Evolutionary conservation across 2,797 vertebrate species (phyloP), one percentile per base, ranked within the genome.

Genomic region (Salmo trutta): DNA sequence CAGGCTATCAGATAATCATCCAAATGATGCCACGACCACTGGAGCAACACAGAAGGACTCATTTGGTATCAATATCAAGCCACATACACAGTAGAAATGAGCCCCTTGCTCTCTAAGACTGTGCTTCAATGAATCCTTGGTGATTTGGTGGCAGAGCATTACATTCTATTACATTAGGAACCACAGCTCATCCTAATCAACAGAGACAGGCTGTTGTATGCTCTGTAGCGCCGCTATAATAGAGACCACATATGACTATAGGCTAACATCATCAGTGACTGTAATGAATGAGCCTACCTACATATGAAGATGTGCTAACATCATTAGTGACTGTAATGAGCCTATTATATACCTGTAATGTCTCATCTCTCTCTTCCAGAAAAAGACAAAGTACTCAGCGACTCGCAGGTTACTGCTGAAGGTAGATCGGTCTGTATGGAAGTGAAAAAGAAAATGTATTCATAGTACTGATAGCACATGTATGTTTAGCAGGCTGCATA

Each of bases 361-460:
- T 73, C 19, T 59, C 56, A 59, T 36, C 19, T 74, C 19, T 62
- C 6, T 85, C 5, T 77, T 71, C 17, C 78, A 90, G 86, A 90
- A 76, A 75, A 89, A 76, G 56, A 81, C 82, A 74, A 88, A 88
- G 81, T 90, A 85, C 85, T 85, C 89, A 51, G 76, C 90, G 67
- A 85, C 85, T 67, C 86, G 87, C 59, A 83, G 89, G 85, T 85
- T 88, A 73, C 85, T 85, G 75, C 81, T 88, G 66, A 90, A 91
- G 87, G 87, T 89, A 86, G 81, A 91, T 88, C 81, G 79, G 80
- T 86, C 83, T 24, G 24, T 65, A n/a, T 56, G 54, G 54, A n/a
- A n/a, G 54, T 16, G 17, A n/a, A n/a, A 17, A 47, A n/a, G 1
- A 24, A 27, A 5, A 0, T 64, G 10, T 64, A 64, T 21, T 27